Evolutionary conservation across 2,797 vertebrate species (phyloP).

Genomic region (Morelia viridis): DNA sequence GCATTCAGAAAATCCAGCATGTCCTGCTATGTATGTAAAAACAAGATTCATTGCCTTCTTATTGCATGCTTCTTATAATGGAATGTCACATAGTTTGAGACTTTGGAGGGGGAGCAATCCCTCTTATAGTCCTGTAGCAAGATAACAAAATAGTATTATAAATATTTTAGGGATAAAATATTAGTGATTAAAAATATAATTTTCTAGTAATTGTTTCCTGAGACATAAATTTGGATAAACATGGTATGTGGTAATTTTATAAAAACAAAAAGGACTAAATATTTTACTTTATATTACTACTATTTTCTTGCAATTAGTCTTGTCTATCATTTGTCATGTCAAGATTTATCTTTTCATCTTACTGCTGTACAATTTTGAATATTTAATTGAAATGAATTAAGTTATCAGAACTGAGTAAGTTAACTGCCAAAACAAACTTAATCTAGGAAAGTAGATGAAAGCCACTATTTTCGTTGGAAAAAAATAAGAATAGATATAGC

Average conservation of each 20-base stretch:
- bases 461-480: background rate
- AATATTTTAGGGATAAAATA: background rate
- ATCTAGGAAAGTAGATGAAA: background rate
- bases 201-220: conserved; percentile 38
- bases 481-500: background rate
- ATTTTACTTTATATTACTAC: conserved; percentile 9
- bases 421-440: background rate
- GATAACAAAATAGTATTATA: background rate
- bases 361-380: background rate
- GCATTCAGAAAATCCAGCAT: background rate
- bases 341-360: background rate
- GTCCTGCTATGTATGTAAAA: background rate
- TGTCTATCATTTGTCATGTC: background rate
- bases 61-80: background rate
- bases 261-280: conserved; percentile 10
- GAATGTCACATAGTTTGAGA: background rate
- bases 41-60: background rate
- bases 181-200: background rate
- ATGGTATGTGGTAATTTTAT: conserved; percentile 22
- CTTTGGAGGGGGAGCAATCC: background rate
- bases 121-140: background rate
- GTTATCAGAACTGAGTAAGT: background rate
- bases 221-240: conserved; percentile 22
- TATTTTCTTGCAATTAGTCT: conserved; percentile 35
- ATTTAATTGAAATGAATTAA: background rate